phyloP scores from a whole-genome alignment of 2,113 vertebrate species.

The Xiphias gladius region DNA sequence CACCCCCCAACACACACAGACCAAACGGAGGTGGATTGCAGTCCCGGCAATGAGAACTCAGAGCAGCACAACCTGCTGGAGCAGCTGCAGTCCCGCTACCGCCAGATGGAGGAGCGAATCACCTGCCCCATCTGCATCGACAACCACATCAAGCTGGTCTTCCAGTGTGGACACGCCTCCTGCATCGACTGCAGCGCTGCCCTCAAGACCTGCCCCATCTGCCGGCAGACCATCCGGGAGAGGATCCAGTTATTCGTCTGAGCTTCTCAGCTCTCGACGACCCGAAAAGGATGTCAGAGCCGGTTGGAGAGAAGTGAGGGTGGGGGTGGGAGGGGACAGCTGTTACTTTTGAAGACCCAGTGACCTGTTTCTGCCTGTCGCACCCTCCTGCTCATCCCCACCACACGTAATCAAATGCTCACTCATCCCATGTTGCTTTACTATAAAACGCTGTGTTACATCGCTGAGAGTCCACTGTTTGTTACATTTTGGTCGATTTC shows the following conservation, averaged over 20 bases:
- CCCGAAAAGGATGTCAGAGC: slow-evolving; percentile 26
- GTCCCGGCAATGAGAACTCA: slow-evolving; percentile 84
- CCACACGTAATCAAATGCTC: neutral
- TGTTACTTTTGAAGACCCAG: slow-evolving; percentile 24
- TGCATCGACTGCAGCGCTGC: slow-evolving; percentile 94
- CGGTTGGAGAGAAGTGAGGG: neutral
- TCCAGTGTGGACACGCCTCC: slow-evolving; percentile 97
- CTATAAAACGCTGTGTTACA: slow-evolving; percentile 33
- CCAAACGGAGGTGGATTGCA: slow-evolving; percentile 92
- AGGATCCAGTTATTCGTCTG: slow-evolving; percentile 96
- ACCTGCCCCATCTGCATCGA: slow-evolving; percentile 99
- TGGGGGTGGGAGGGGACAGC: slow-evolving; percentile 16
- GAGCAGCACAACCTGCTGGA: slow-evolving; percentile 96
- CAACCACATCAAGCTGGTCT: slow-evolving; percentile 97
- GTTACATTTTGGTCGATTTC: slow-evolving; percentile 40
- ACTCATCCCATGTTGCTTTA: slow-evolving; percentile 38
- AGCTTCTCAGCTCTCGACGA: slow-evolving; percentile 46
- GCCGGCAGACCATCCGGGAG: slow-evolving; percentile 95
- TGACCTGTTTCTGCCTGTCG: slow-evolving; percentile 23
- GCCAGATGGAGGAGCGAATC: slow-evolving; percentile 99
- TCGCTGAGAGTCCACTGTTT: slow-evolving; percentile 34
- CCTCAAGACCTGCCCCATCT: slow-evolving; percentile 95
- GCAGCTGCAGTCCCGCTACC: slow-evolving; percentile 96
- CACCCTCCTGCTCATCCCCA: slow-evolving; percentile 16
- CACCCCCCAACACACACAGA: slow-evolving; percentile 80